phyloP scores from a whole-genome alignment of 2,888 invertebrate species.

The Ptychoptera contaminata region DNA sequence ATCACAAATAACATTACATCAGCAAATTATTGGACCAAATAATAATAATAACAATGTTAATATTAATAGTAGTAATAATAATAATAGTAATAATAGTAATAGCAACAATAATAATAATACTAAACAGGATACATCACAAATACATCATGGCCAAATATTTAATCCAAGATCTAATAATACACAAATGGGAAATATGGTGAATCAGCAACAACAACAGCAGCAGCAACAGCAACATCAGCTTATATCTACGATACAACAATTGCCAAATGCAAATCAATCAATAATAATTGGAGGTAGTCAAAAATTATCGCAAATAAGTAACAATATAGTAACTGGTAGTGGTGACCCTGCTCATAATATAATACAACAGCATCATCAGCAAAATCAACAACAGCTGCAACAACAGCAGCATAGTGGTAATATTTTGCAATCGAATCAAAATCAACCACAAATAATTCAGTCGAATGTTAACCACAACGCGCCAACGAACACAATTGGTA shows the following conservation, averaged over 20 bases:
- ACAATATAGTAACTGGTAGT: too few relatives aligned
- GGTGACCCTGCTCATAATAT: not conserved
- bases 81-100: not conserved
- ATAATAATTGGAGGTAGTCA: too few relatives aligned
- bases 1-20: conserved; percentile 1
- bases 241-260: conserved; percentile 10
- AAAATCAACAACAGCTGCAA: conserved; percentile 4
- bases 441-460: not conserved
- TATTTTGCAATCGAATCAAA: not conserved
- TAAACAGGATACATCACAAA: conserved; percentile 2
- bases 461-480: conserved; percentile 7
- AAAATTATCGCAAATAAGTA: too few relatives aligned
- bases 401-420: conserved; percentile 1
- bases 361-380: conserved; percentile 2
- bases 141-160: conserved; percentile 8
- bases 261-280: too few relatives aligned
- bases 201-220: too few relatives aligned
- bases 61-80: not conserved
- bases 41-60: not conserved
- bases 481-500: conserved; percentile 2
- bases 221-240: conserved; percentile 7
- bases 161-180: too few relatives aligned
- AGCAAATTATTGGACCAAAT: not conserved
- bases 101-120: not conserved
- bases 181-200: too few relatives aligned